A percentile compares a stretch with the other conserved stretches of the same genome.
These are phyloP conservation scores for Formica selysi DNA, from an alignment of 1,140 invertebrate species.

Conservation along the genomic window DNA sequence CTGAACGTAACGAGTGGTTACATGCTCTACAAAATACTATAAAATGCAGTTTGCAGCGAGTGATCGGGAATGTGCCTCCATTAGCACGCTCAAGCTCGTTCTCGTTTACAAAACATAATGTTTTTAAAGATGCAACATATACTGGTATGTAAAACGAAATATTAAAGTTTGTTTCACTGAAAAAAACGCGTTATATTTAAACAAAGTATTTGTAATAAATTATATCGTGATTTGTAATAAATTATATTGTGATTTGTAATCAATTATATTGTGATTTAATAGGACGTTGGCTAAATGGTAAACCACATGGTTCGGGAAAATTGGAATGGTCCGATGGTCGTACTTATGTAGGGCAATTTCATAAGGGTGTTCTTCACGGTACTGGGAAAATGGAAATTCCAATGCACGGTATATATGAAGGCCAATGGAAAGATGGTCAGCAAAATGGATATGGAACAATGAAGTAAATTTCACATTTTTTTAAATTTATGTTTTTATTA, in stretches of 20 bases:
- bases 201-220: slow-evolving; percentile 1
- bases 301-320: slow-evolving; percentile 93
- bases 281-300: slow-evolving; percentile 92
- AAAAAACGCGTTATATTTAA: not conserved
- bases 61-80: slow-evolving; percentile 88
- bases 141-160: slow-evolving; percentile 81
- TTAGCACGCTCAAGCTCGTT: slow-evolving; percentile 90
- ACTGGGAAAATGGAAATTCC: slow-evolving; percentile 90
- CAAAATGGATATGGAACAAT: slow-evolving; percentile 93
- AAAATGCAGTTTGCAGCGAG: slow-evolving; percentile 84
- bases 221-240: not conserved
- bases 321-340: slow-evolving; percentile 93
- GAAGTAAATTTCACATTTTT: slow-evolving; percentile 85
- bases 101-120: slow-evolving; percentile 90
- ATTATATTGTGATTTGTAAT: not conserved
- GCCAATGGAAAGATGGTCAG: slow-evolving; percentile 94
- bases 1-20: slow-evolving; percentile 93
- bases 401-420: slow-evolving; percentile 90
- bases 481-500: slow-evolving; percentile 22
- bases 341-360: slow-evolving; percentile 92
- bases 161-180: slow-evolving; percentile 47
- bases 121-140: slow-evolving; percentile 93
- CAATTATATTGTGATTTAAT: not conserved
- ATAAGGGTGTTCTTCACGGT: slow-evolving; percentile 91
- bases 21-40: slow-evolving; percentile 90